Conservation (phyloP, 2,797 vertebrate species). For the Peromyscus nudipes region DNA sequence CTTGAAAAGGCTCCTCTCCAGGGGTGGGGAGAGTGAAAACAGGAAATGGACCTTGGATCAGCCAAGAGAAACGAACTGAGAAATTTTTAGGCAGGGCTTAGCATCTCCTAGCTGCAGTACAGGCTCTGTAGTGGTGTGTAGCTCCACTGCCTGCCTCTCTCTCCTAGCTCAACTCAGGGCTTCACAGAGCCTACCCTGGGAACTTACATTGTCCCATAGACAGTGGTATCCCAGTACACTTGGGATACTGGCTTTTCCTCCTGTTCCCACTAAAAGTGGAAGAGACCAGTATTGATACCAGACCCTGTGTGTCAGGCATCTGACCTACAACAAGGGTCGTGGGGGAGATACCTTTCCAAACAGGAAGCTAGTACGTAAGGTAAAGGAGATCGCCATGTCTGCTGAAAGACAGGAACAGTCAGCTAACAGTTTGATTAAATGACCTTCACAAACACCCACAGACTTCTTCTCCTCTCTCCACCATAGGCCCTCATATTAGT, state of each 20-base stretch:
- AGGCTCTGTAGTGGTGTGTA: neutral
- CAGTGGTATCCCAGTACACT: neutral
- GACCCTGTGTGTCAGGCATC: neutral
- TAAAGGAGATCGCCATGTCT: neutral
- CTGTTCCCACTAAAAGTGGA: conserved; percentile 4
- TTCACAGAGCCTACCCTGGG: conserved; percentile 2
- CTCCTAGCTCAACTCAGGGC: neutral
- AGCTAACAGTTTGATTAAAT: neutral
- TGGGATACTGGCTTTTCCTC: neutral
- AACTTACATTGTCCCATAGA: neutral
- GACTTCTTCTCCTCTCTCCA: neutral
- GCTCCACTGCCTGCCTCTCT: neutral
- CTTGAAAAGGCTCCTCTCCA: neutral
- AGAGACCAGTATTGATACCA: neutral
- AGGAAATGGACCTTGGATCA: conserved; percentile 12
- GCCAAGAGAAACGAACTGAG: conserved; percentile 33
- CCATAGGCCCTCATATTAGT: neutral
- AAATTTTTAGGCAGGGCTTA: neutral
- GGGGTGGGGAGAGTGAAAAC: neutral
- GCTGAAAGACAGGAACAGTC: neutral
- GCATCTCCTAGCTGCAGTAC: neutral
- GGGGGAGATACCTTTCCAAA: conserved; percentile 29
- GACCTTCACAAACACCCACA: conserved; percentile 7
- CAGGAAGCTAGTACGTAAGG: conserved; percentile 1
- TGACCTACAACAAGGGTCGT: neutral